Percentiles rank a stretch among this genome's conserved stretches.
phyloP scores from a whole-genome alignment of 2,797 vertebrate species.

The Bradypodion ventrale region DNA sequence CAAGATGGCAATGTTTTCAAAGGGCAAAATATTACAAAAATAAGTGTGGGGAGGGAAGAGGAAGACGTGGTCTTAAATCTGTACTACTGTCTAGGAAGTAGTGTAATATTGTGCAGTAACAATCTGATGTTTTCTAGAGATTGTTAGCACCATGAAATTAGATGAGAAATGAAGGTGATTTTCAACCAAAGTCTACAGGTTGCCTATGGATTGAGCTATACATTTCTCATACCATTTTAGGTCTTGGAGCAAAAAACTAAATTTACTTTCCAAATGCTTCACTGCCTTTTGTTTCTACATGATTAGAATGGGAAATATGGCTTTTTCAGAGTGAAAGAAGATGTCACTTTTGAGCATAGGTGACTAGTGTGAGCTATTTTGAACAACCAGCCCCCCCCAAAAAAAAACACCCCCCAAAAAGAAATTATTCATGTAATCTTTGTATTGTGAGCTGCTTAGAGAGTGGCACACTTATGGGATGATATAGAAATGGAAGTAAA shows the following conservation, averaged over 20 bases:
- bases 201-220: background rate
- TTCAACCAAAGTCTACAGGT: background rate
- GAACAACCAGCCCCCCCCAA: fast-evolving
- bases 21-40: too few relatives aligned
- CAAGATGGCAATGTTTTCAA: too few relatives aligned
- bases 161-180: slow-evolving; percentile 14
- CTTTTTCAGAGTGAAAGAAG: slow-evolving; percentile 16
- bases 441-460: too few relatives aligned
- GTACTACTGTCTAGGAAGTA: too few relatives aligned
- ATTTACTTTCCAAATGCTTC: slow-evolving; percentile 10
- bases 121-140: background rate
- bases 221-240: background rate
- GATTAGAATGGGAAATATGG: background rate
- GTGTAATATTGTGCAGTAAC: too few relatives aligned
- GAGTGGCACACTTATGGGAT: too few relatives aligned
- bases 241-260: background rate
- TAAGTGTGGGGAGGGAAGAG: too few relatives aligned
- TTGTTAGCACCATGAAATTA: background rate
- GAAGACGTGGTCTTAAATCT: background rate
- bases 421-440: background rate
- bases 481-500: too few relatives aligned
- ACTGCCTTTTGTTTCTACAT: slow-evolving; percentile 5
- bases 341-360: background rate
- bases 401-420: slow-evolving; percentile 32
- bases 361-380: background rate